These are phyloP conservation scores for Tenthredo notha DNA, from an alignment of 2,888 invertebrate genomes.

Conservation along the genomic window DNA sequence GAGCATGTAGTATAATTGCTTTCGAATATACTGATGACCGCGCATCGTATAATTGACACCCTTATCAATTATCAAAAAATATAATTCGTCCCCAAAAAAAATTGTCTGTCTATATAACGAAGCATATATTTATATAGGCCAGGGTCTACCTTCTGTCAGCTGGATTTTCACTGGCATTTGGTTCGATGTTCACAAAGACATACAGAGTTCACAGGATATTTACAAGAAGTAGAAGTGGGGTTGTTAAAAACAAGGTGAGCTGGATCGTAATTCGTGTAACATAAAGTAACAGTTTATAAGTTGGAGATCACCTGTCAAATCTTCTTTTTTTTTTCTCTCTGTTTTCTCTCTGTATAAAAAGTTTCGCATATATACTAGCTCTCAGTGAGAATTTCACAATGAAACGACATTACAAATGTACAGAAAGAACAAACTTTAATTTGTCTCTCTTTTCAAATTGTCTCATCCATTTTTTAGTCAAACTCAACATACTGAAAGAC, in stretches of 20 bases:
- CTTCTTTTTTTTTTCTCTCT: background rate
- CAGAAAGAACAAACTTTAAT: too few species aligned
- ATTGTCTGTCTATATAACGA: constrained; percentile 3
- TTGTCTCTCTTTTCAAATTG: too few species aligned
- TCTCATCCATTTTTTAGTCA: too few species aligned
- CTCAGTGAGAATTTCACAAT: too few species aligned
- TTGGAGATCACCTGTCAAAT: background rate
- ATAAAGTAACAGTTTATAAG: background rate
- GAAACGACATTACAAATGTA: too few species aligned
- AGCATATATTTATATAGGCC: constrained; percentile 81
- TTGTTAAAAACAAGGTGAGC: constrained; percentile 90
- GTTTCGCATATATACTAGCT: too few species aligned
- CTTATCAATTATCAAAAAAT: background rate
- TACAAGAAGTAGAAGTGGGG: constrained; percentile 89
- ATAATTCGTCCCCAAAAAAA: constrained; percentile 4
- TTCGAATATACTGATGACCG: background rate
- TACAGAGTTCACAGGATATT: constrained; percentile 96
- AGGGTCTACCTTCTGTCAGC: constrained; percentile 93
- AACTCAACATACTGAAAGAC: too few species aligned
- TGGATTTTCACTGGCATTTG: constrained; percentile 95
- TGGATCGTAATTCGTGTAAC: background rate
- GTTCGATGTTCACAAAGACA: constrained; percentile 97
- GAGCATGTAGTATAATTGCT: background rate
- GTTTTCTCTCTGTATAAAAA: too few species aligned
- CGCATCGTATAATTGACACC: background rate